phyloP scores from a whole-genome alignment of 2,797 vertebrate species.

The Simalia tracyae region DNA sequence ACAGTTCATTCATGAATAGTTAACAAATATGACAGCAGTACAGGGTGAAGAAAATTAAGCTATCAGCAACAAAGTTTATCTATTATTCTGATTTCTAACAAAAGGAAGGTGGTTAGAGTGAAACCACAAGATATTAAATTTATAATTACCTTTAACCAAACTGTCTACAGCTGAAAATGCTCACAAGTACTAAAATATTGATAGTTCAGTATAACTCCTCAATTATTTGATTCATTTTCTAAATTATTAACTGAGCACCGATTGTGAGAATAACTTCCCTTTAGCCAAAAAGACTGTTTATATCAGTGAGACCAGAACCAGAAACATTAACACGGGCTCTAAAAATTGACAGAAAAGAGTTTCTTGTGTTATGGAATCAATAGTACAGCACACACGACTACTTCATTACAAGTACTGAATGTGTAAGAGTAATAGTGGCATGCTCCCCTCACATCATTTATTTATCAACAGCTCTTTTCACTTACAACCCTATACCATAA shows the following conservation, averaged over 20 bases:
- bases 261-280: constrained; percentile 33
- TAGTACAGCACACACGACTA: neutral
- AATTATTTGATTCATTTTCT: constrained; percentile 64
- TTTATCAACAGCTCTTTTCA: neutral
- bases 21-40: neutral
- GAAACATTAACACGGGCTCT: neutral
- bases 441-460: neutral
- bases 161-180: constrained; percentile 41
- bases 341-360: neutral
- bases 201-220: constrained; percentile 55
- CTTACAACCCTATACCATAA: neutral
- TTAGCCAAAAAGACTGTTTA: neutral
- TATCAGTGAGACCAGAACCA: neutral
- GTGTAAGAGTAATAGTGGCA: fast-evolving
- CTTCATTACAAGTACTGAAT: neutral
- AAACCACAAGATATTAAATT: neutral
- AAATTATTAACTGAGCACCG: constrained; percentile 56
- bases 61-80: neutral
- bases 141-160: constrained; percentile 17
- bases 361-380: neutral
- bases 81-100: neutral
- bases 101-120: neutral
- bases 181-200: constrained; percentile 60
- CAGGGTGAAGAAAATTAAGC: neutral
- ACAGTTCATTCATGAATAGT: neutral